Base-by-base conservation (phyloP, 2,888 invertebrate species). In the Gari tellinella region DNA sequence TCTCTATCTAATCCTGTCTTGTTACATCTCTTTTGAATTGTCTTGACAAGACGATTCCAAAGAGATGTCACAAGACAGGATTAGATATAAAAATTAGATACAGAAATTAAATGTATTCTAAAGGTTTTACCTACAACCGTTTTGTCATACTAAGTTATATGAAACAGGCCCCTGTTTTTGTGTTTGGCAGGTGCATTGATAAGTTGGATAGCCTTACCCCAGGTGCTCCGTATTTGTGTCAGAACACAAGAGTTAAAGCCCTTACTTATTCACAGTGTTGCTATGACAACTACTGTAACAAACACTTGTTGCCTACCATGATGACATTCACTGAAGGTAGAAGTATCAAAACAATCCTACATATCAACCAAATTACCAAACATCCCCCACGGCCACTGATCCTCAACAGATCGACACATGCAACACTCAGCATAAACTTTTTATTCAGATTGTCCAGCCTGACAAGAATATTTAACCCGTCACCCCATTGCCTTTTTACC, bases 161-260 rank as follows among this genome's bases (percentile, higher is more conserved):
- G n/a, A n/a, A n/a, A 8, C 46, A 15, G 46, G 17, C 46, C 12
- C 10, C n/a, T 17, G 21, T 31, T 25, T 14, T 12, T 56, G 3
- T 40, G 40, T 14, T 23, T 38, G 8, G 10, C 23, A 78, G 78
- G 19, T 78, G 78, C 53, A 74, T 78, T 21, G 45, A 67, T 56
- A 64, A 70, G 14, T 46, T 52, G 14, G 64, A 72, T 19, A 74
- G 73, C 52, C 40, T 78, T 19, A 78, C 78, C 14, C 78, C 78
- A 19, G 78, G 73, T 31, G 78, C 78, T 5, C 78, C 78, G 1
- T 78, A 74, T 45, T 43, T 78, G 12, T 78, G 78, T 74, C 70
- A 70, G 67, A 78, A 78, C 49, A 67, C 52, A 46, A 58, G 68
- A 48, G 78, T 78, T 55, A 31, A 26, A 23, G 48, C 78, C 52